A percentile compares a stretch with the other conserved stretches of the same genome.
These are phyloP conservation scores for Brachyhypopomus gauderio DNA, from an alignment of 2,113 vertebrate species.

Conservation along the genomic window DNA sequence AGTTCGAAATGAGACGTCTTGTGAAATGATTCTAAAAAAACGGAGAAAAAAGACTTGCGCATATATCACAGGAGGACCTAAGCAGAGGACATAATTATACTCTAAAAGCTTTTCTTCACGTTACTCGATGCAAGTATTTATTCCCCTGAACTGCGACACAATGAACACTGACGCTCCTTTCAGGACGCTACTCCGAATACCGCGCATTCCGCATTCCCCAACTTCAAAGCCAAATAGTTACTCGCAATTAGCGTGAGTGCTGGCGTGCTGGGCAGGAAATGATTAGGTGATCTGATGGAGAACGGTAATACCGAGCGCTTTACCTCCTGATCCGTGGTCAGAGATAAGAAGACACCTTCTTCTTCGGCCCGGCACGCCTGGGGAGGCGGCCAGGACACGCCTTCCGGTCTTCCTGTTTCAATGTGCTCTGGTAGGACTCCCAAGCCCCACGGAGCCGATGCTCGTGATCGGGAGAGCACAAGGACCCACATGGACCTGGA, in stretches of 20 bases:
- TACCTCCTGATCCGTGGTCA: slow-evolving; percentile 43
- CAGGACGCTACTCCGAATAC: slow-evolving; percentile 45
- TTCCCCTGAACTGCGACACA: slow-evolving; percentile 52
- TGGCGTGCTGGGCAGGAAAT: slow-evolving; percentile 53
- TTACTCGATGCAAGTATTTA: slow-evolving; percentile 35
- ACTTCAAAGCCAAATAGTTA: slow-evolving; percentile 69
- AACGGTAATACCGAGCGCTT: slow-evolving; percentile 36
- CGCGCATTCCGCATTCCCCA: slow-evolving; percentile 60
- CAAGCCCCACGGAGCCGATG: slow-evolving; percentile 66
- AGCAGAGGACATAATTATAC: slow-evolving; percentile 21
- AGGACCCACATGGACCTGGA: slow-evolving; percentile 50
- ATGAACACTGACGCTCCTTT: slow-evolving; percentile 55
- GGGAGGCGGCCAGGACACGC: slow-evolving; percentile 62
- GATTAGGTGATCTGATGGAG: slow-evolving; percentile 42
- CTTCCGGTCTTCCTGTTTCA: slow-evolving; percentile 54
- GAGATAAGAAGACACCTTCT: slow-evolving; percentile 59
- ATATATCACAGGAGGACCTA: slow-evolving; percentile 50
- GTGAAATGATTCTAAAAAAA: not conserved
- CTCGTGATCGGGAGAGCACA: slow-evolving; percentile 59
- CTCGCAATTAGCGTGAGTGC: slow-evolving; percentile 59
- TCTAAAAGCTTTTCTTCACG: slow-evolving; percentile 10
- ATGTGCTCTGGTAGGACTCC: slow-evolving; percentile 61
- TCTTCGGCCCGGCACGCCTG: slow-evolving; percentile 37
- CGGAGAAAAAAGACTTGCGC: not conserved
- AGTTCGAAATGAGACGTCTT: not conserved